Percentiles rank a stretch among this genome's conserved stretches.
These are phyloP conservation scores for Phymastichus coffea DNA, from an alignment of 1,140 invertebrate species.

Conservation along the genomic window DNA sequence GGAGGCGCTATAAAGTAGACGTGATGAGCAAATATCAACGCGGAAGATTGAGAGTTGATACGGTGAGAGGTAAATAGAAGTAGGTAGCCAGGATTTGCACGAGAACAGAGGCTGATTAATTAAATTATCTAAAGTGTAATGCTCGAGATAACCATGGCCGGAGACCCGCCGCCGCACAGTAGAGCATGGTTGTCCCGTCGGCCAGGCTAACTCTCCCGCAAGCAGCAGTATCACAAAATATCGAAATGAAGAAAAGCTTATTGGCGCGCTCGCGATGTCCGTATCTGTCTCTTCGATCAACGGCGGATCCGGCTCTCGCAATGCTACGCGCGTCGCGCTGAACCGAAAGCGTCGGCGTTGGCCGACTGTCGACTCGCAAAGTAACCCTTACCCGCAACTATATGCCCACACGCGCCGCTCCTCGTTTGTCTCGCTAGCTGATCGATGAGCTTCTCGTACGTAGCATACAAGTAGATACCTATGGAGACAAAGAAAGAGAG, in stretches of 20 bases:
- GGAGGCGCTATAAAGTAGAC: slow-evolving; percentile 24
- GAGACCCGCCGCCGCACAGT: not conserved
- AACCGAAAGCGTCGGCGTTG: too few species aligned
- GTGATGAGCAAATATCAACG: slow-evolving; percentile 26
- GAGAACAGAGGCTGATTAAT: not conserved
- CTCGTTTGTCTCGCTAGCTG: too few species aligned
- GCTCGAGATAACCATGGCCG: slow-evolving; percentile 1
- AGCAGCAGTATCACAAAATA: slow-evolving; percentile 16
- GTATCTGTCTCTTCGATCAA: not conserved
- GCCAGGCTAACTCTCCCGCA: too few species aligned
- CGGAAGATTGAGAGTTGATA: slow-evolving; percentile 7
- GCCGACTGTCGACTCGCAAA: too few species aligned
- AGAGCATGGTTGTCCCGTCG: too few species aligned
- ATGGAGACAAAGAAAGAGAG: too few species aligned
- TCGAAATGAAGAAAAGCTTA: too few species aligned
- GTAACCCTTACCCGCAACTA: too few species aligned
- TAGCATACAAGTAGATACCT: too few species aligned
- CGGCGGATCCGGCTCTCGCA: not conserved
- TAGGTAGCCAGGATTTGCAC: not conserved
- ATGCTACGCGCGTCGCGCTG: too few species aligned
- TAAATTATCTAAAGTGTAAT: slow-evolving; percentile 20
- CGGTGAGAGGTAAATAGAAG: not conserved
- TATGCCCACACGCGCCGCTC: too few species aligned
- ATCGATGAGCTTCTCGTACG: too few species aligned
- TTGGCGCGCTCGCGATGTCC: not conserved